Base-by-base conservation (phyloP, 1,140 invertebrate species). In the Amyelois transitella region DNA sequence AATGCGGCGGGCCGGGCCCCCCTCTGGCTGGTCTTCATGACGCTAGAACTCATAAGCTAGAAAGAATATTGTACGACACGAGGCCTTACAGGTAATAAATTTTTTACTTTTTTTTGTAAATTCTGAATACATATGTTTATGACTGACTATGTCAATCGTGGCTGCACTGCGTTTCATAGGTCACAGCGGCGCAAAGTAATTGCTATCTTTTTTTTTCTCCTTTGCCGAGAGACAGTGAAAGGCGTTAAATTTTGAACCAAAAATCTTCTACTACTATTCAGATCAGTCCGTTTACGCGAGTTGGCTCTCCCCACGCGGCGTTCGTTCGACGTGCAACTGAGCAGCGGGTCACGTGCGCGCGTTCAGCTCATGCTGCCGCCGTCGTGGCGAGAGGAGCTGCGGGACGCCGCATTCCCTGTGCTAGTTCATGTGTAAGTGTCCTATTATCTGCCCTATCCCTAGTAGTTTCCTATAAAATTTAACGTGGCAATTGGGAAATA, bases 321-420 rank as follows among this genome's bases (percentile, higher is more conserved):
- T 66, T 94, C 91, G 61, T 94, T 95, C 73, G 94, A 95, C 89
- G 93, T 96, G 60, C 91, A 93, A 60, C 83, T 95, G 61, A 91
- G 94, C 20, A 94, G 95, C 77, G 94, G 94, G 24, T 94, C 92
- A 75, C 90, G 91, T 62, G 94, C 94, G 6, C 92, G 94, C 69
- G 94, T 95, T 17, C 94, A 95, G 73, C 89, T 96, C 48, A 80
- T 95, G n/a, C 82, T 95, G 64, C 94, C 94, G 7, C 94, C 94
- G 0, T 94, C 93, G 58, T 96, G 94, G 94, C 89, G 94, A 14
- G 94, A 94, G 76, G 94, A 96, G 73, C 88, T 96, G 5, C 86
- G 94, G 12, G 94, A 96, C 81, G 94, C 94, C 21, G 94, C 94
- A 19, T 96, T 95, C 88, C 94, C 94, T 6, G 94, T 95, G 7